Evolutionary conservation across 2,797 vertebrate species (phyloP).

Genomic region (Rhabdomys pumilio): DNA sequence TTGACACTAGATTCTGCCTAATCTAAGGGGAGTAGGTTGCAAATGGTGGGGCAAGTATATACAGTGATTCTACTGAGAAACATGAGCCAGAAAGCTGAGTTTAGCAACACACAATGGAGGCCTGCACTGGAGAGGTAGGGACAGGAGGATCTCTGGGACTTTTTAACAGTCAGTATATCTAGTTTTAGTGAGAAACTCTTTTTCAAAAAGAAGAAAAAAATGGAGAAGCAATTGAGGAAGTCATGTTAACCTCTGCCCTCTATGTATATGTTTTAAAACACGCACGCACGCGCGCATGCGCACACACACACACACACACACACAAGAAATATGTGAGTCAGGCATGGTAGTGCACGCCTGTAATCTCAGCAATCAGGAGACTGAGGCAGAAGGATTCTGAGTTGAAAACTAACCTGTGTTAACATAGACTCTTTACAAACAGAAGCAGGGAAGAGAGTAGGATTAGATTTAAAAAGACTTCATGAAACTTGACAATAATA

Average conservation of each 20-base stretch:
- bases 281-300: background rate
- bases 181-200: background rate
- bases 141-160: background rate
- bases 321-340: background rate
- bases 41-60: background rate
- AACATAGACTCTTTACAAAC: background rate
- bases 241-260: background rate
- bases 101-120: background rate
- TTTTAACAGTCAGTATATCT: background rate
- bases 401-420: background rate
- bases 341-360: background rate
- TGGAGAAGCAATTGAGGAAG: background rate
- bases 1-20: background rate
- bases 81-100: background rate
- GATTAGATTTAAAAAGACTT: constrained; percentile 20
- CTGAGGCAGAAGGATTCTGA: background rate
- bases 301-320: background rate
- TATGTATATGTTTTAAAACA: background rate
- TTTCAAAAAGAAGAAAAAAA: background rate
- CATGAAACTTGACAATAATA: constrained; percentile 20
- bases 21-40: background rate
- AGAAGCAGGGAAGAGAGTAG: background rate
- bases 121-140: background rate
- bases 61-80: background rate
- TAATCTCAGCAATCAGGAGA: background rate